Percentiles rank a stretch among this genome's conserved stretches.
Evolutionary conservation across 2,888 invertebrate species (phyloP).

Genomic region (Trissolcus japonicus): DNA sequence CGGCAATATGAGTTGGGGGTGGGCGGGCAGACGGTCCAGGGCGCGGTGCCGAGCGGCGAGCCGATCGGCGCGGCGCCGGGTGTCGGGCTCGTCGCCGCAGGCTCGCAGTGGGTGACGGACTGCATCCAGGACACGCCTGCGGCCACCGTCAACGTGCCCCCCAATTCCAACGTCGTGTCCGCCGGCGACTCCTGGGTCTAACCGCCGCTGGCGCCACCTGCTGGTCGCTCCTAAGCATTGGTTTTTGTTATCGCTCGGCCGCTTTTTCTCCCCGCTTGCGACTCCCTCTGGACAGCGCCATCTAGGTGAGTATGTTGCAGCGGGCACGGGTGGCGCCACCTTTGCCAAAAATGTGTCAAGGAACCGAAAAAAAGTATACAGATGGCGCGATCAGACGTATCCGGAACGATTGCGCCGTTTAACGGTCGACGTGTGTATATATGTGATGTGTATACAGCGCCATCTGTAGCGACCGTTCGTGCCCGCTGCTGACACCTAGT

Average conservation of each 20-base stretch:
- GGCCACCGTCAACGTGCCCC: slow-evolving; percentile 70
- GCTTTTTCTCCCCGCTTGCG: slow-evolving; percentile 28
- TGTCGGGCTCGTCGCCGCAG: slow-evolving; percentile 61
- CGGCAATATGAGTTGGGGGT: slow-evolving; percentile 76
- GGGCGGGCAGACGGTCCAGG: slow-evolving; percentile 71
- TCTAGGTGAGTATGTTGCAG: slow-evolving; percentile 32
- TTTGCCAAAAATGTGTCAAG: not conserved
- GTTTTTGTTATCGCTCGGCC: slow-evolving; percentile 21
- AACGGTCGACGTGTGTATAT: not conserved
- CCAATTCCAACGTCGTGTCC: slow-evolving; percentile 69
- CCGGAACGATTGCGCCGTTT: not conserved
- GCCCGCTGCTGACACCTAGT: slow-evolving; percentile 43
- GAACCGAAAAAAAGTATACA: not conserved
- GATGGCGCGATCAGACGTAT: not conserved
- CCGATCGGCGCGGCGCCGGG: slow-evolving; percentile 58
- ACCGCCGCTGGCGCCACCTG: slow-evolving; percentile 29
- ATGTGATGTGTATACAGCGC: slow-evolving; percentile 5
- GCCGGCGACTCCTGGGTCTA: slow-evolving; percentile 68
- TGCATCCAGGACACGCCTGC: slow-evolving; percentile 63
- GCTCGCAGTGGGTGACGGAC: slow-evolving; percentile 68
- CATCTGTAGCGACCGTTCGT: slow-evolving; percentile 23
- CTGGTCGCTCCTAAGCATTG: slow-evolving; percentile 20
- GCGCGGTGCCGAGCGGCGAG: slow-evolving; percentile 59
- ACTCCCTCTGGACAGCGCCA: slow-evolving; percentile 19
- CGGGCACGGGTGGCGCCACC: slow-evolving; percentile 1